A percentile compares a stretch with the other conserved stretches of the same genome.
phyloP scores from a whole-genome alignment of 2,888 invertebrate genomes.

The Euzophera pinguis region DNA sequence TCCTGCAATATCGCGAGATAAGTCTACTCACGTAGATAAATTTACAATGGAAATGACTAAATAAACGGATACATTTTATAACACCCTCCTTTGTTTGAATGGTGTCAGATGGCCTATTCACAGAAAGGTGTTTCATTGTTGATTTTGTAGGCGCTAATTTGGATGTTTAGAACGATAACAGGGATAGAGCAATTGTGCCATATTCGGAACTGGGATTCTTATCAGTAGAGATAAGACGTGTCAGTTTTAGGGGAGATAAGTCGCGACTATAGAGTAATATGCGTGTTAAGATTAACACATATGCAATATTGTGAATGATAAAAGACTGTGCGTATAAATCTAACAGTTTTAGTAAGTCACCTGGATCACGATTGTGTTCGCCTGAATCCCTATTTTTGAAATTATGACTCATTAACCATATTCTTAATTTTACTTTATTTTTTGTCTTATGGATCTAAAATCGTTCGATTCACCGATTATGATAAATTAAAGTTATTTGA shows the following conservation, averaged over 20 bases:
- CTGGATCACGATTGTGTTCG: too few relatives aligned
- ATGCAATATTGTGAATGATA: not conserved
- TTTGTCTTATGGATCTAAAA: too few relatives aligned
- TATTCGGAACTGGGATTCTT: slow-evolving; percentile 2
- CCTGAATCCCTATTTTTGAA: too few relatives aligned
- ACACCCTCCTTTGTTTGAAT: slow-evolving; percentile 24
- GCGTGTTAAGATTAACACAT: not conserved
- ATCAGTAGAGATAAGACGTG: slow-evolving; percentile 4
- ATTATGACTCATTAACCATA: too few relatives aligned
- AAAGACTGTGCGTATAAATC: too few relatives aligned
- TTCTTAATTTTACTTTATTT: too few relatives aligned
- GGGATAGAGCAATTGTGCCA: not conserved
- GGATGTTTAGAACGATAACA: slow-evolving; percentile 7
- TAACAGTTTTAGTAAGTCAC: too few relatives aligned
- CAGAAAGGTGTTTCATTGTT: slow-evolving; percentile 11
- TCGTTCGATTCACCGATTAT: too few relatives aligned
- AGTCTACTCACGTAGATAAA: slow-evolving; percentile 42
- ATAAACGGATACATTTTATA: slow-evolving; percentile 50
- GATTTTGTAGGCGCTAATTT: slow-evolving; percentile 12
- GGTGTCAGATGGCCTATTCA: slow-evolving; percentile 10
- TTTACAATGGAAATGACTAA: slow-evolving; percentile 52
- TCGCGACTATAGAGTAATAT: not conserved
- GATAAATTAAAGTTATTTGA: too few relatives aligned
- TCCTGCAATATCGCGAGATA: slow-evolving; percentile 32
- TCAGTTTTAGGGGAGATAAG: slow-evolving; percentile 7